Evolutionary conservation across 1,140 invertebrate species (phyloP), one percentile per base, ranked within the genome.

Genomic region (Teleogryllus occipitalis): DNA sequence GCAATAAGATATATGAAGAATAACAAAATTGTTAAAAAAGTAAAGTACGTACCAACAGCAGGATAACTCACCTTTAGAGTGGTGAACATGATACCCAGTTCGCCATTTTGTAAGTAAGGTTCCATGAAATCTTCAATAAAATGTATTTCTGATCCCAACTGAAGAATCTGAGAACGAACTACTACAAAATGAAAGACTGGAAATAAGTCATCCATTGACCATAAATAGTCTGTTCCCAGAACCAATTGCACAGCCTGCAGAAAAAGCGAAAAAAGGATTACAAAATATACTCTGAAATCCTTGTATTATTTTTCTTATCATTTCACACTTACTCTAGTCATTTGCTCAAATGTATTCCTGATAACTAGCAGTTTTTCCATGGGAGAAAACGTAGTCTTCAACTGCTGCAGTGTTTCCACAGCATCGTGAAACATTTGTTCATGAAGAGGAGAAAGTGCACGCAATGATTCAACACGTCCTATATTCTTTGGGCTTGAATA

Each of bases 161-260:
- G 93, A 79, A 93, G 89, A 82, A 96, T 93, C 80, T 92, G 88
- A 27, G 94, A 91, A 76, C 94, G 87, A 0, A 96, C 92, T 48
- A 96, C 94, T 72, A 96, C 93, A 86, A 93, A 96, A 85, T 93
- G 91, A 86, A 96, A 96, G 46, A 95, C 91, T 7, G 95, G 94
- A 86, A 96, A 93, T 80, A 96, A 86, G 82, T 95, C 93, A 86
- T 96, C 94, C 93, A 95, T 95, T 82, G 91, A 92, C 92, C 93
- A 94, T 73, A 92, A 84, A 83, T 93, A 93, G 22, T 88, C 85
- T 79, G 87, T 81, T 47, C 87, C 88, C 82, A 90, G 82, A 79
- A 86, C 84, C 72, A 83, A 83, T 83, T 90, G 85, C 49, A 91
- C 90, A 80, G 87, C 86, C 90, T 91, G 27, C 27, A 82, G 8